phyloP scores from a whole-genome alignment of 1,140 invertebrate genomes.

The Euwallacea fornicatus region DNA sequence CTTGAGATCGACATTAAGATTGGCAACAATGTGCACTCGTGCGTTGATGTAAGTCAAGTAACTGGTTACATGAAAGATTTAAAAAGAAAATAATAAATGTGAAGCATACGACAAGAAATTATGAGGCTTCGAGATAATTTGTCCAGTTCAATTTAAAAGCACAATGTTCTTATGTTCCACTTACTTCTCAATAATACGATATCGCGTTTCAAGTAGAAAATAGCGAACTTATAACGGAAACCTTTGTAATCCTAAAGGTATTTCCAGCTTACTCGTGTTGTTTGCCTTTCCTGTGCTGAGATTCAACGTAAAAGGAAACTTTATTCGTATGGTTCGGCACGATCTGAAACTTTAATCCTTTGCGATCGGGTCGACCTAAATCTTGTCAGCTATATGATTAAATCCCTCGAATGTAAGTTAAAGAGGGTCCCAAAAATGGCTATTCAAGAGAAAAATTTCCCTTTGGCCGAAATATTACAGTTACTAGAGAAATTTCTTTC shows the following conservation, averaged over 20 bases:
- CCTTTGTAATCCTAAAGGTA: background rate
- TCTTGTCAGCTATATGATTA: background rate
- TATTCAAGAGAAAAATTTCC: too few species aligned
- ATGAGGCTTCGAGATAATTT: background rate
- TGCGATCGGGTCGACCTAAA: constrained; percentile 1
- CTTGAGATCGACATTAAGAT: constrained; percentile 67
- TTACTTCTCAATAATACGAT: background rate
- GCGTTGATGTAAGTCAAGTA: constrained; percentile 63
- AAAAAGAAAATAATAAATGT: background rate
- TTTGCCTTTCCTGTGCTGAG: background rate
- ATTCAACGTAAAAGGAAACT: constrained; percentile 7
- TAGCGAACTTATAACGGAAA: background rate
- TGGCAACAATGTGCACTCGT: constrained; percentile 65
- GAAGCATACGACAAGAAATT: background rate
- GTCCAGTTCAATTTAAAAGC: background rate
- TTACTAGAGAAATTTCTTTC: too few species aligned
- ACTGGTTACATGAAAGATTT: too few species aligned
- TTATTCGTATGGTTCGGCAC: constrained; percentile 4
- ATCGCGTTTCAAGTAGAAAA: constrained; percentile 13
- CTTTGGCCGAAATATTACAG: too few species aligned
- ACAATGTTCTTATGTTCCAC: background rate
- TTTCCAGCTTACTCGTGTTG: background rate
- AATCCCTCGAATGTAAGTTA: too few species aligned
- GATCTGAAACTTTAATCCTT: constrained; percentile 5
- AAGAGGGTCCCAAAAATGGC: too few species aligned